Base-by-base conservation (phyloP, 2,113 vertebrate species). In the Eulacestoma nigropectus region DNA sequence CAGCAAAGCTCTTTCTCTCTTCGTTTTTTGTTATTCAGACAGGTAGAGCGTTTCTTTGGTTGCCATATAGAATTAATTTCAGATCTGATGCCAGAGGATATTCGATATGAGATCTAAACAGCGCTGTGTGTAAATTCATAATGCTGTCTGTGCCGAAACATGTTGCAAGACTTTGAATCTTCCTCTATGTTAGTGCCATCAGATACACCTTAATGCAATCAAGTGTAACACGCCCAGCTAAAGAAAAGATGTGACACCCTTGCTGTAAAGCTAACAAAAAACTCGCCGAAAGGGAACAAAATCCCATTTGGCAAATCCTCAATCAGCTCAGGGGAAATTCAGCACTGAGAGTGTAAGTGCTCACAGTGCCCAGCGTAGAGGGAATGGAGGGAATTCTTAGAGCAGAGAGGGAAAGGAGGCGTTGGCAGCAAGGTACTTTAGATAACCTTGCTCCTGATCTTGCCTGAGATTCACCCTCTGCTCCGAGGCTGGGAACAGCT, bases 31-130 rank as follows among this genome's bases (percentile, higher is more conserved):
- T 91, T 91, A 72, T 42, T 62, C 89, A 90, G 89, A 74, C 60
- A 93, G 84, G 76, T 84, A 84, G 76, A 70, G 39, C 33, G 15
- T 84, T 95, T 80, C 79, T 94, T 96, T 96, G 93, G 94, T 96
- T 97, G 89, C 94, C 67, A 75, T 86, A 76, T 30, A 79, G 41
- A 86, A 47, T 65, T 81, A 70, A 87, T 94, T 95, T 97, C 93
- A 96, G 95, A 97, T 97, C 94, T 94, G 75, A 68, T 97, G 96
- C 96, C 96, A 97, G 93, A 95, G 94, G 94, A 91, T 95, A 96
- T 96, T 97, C 82, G 65, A 97, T 96, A 97, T 2, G 10, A 96
- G 95, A 95, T 94, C 95, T 89, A 55, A 96, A 95, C 90, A 91
- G 30, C 0, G 0, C 52, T 59, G 1, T 68, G 81, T 87, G 93